A percentile compares a stretch with the other conserved stretches of the same genome.
These are phyloP conservation scores for Phyllotis vaccarum DNA, from an alignment of 2,797 vertebrate species.

Conservation along the genomic window DNA sequence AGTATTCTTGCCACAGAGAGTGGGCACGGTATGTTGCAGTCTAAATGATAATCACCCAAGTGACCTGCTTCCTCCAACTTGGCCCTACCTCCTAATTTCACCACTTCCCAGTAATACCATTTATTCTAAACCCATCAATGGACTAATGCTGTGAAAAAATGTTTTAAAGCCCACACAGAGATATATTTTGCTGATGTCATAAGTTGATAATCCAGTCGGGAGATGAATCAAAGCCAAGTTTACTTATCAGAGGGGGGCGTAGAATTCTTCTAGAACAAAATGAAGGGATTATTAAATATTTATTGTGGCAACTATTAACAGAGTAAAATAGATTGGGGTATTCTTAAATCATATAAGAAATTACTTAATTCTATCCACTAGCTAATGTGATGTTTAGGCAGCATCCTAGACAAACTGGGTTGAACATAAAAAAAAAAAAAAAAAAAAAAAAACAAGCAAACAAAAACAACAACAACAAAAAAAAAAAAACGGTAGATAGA, in stretches of 20 bases:
- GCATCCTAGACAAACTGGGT: neutral
- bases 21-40: neutral
- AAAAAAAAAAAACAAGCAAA: neutral
- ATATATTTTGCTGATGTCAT: neutral
- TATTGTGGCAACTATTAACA: constrained; percentile 20
- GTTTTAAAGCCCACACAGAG: neutral
- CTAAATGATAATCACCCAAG: neutral
- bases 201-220: neutral
- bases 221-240: neutral
- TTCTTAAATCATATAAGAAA: constrained; percentile 33
- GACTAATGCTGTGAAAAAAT: neutral
- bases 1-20: neutral
- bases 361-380: neutral
- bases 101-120: neutral
- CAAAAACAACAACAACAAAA: too few relatives aligned
- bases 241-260: neutral
- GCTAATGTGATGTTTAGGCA: neutral
- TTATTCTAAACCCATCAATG: neutral
- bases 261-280: neutral
- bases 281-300: neutral
- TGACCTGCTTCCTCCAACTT: too few relatives aligned
- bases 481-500: neutral
- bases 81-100: too few relatives aligned
- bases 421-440: neutral
- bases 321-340: neutral